phyloP scores from a whole-genome alignment of 2,888 invertebrate species.

The Leucophenga montana region DNA sequence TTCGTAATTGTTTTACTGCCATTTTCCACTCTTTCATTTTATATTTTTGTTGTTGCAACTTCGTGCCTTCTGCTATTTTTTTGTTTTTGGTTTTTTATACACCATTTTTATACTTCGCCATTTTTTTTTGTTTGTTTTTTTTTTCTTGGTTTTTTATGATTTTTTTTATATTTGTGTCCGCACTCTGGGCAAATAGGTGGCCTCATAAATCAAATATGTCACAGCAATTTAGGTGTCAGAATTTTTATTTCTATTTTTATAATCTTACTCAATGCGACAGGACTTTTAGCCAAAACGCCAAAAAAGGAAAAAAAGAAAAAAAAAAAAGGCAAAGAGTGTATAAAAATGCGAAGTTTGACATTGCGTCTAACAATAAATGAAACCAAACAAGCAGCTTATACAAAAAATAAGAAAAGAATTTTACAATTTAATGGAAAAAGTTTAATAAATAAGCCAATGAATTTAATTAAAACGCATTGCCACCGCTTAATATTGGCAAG shows the following conservation, averaged over 20 bases:
- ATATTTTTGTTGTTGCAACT: conserved; percentile 31
- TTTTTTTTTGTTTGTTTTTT: conserved; percentile 11
- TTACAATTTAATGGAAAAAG: conserved; percentile 66
- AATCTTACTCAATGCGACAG: conserved; percentile 54
- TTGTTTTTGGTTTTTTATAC: no score
- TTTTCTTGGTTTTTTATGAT: conserved; percentile 24
- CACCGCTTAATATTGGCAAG: not conserved
- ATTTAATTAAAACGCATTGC: conserved; percentile 57
- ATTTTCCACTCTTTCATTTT: conserved; percentile 55
- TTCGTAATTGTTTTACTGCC: conserved; percentile 66
- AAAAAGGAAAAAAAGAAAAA: conserved; percentile 31
- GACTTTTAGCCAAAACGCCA: conserved; percentile 36
- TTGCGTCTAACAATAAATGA: conserved; percentile 3
- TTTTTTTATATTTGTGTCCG: conserved; percentile 34
- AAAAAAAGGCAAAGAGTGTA: conserved; percentile 43
- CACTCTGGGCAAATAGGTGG: conserved; percentile 64
- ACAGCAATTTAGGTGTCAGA: conserved; percentile 67
- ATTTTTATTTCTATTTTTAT: conserved; percentile 65
- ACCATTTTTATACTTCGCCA: conserved; percentile 34
- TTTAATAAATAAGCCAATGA: conserved; percentile 67
- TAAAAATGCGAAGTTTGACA: conserved; percentile 49
- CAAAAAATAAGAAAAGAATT: conserved; percentile 54
- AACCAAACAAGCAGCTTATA: conserved; percentile 19
- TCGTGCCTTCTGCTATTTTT: conserved; percentile 30
- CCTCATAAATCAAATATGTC: conserved; percentile 68